A percentile compares a stretch with the other conserved stretches of the same genome.
phyloP scores from a whole-genome alignment of 1,140 invertebrate genomes.

The Bombyx mandarina region DNA sequence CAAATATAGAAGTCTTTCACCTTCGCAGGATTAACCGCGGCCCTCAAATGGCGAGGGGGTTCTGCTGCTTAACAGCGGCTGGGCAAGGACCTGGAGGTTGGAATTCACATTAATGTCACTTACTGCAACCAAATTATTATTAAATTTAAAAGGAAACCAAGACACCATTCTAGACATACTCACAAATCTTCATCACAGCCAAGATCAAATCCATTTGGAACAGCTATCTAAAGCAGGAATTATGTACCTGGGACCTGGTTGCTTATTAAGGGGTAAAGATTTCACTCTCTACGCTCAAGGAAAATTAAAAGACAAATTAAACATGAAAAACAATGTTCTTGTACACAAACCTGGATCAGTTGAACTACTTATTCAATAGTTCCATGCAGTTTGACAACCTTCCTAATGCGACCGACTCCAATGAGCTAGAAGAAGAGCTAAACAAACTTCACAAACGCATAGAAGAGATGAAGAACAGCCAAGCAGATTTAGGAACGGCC shows the following conservation, averaged over 20 bases:
- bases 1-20: neutral
- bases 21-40: neutral
- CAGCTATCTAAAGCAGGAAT: no score
- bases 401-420: conserved; percentile 1
- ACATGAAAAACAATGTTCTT: neutral
- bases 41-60: neutral
- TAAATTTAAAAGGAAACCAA: neutral
- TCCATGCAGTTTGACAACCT: neutral
- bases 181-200: neutral
- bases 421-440: neutral
- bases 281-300: no score
- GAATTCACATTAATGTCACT: neutral
- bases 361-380: neutral
- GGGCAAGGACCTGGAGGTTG: neutral
- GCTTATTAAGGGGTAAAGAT: no score
- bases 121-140: neutral
- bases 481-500: neutral
- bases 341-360: neutral
- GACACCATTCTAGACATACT: neutral
- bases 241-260: no score
- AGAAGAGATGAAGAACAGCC: conserved; percentile 6
- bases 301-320: neutral
- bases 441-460: conserved; percentile 2
- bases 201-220: no score
- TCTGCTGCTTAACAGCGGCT: neutral